Conservation (phyloP, 2,888 invertebrate genomes). For the Macaria liturata region DNA sequence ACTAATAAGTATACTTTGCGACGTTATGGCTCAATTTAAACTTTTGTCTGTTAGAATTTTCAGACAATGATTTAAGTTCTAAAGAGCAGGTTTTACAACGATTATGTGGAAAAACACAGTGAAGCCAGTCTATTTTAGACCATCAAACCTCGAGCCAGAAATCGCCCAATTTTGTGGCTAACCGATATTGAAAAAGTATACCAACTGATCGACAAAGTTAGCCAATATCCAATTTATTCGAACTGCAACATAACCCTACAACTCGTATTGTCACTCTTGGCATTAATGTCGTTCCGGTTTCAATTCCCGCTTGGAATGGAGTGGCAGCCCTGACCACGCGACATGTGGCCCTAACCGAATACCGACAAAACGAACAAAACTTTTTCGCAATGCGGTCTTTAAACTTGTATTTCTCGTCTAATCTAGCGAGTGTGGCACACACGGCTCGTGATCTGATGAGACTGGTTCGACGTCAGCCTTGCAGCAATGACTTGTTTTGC, state of each 20-base stretch:
- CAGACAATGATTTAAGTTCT: too few relatives aligned
- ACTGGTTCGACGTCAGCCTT: too few relatives aligned
- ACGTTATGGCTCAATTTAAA: too few relatives aligned
- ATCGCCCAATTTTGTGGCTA: conserved; percentile 13
- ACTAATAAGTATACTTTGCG: too few relatives aligned
- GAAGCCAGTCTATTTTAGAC: too few relatives aligned
- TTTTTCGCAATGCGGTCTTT: conserved; percentile 77
- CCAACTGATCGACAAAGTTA: conserved; percentile 29
- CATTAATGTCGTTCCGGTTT: conserved; percentile 38
- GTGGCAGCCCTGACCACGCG: conserved; percentile 47
- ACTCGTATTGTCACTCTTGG: conserved; percentile 37
- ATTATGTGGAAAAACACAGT: too few relatives aligned
- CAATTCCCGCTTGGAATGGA: conserved; percentile 36
- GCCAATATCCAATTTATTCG: conserved; percentile 38
- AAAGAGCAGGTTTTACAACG: too few relatives aligned
- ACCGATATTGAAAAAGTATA: conserved; percentile 32
- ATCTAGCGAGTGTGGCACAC: conserved; percentile 39
- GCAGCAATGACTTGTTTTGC: too few relatives aligned
- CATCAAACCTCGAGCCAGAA: neutral
- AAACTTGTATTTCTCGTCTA: conserved; percentile 62
- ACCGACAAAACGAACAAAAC: conserved; percentile 64
- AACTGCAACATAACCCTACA: conserved; percentile 34
- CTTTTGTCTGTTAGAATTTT: too few relatives aligned
- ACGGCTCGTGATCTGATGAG: too few relatives aligned
- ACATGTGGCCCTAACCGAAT: conserved; percentile 61